Percentiles rank a stretch among this genome's conserved stretches.
Conservation (phyloP, 2,797 vertebrate species). For the Orestias chungarensis region DNA sequence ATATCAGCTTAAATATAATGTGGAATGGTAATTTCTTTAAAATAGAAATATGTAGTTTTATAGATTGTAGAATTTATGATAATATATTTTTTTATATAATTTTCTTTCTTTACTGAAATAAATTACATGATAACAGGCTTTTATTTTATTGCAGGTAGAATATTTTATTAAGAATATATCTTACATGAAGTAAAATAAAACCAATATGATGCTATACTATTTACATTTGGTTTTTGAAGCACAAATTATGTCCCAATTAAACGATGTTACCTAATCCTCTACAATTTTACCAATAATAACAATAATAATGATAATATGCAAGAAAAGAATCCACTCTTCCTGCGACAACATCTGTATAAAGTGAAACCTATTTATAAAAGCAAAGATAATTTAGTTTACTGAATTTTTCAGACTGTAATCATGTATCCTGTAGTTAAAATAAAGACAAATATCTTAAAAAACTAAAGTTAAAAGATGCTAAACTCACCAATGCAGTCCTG, state of each 20-base stretch:
- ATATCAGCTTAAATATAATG: too few relatives aligned
- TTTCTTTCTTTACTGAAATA: neutral
- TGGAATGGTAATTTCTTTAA: too few relatives aligned
- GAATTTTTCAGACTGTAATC: neutral
- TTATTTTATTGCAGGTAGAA: neutral
- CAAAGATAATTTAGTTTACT: neutral
- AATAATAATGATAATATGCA: too few relatives aligned
- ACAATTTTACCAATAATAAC: too few relatives aligned
- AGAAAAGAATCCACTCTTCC: neutral
- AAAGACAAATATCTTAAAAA: neutral
- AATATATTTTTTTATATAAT: too few relatives aligned
- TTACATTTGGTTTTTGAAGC: neutral
- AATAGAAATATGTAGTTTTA: neutral
- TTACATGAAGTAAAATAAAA: neutral
- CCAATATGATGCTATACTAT: neutral
- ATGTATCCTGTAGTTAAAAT: neutral
- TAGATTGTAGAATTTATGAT: neutral
- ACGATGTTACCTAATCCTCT: neutral
- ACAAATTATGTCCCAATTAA: neutral
- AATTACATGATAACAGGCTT: too few relatives aligned
- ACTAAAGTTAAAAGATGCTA: neutral
- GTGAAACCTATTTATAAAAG: neutral
- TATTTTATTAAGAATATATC: neutral
- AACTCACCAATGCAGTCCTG: conserved; percentile 96
- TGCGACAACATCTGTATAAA: neutral